Conservation (phyloP, 2,888 invertebrate species). For the Caenorhabditis sp. region DNA sequence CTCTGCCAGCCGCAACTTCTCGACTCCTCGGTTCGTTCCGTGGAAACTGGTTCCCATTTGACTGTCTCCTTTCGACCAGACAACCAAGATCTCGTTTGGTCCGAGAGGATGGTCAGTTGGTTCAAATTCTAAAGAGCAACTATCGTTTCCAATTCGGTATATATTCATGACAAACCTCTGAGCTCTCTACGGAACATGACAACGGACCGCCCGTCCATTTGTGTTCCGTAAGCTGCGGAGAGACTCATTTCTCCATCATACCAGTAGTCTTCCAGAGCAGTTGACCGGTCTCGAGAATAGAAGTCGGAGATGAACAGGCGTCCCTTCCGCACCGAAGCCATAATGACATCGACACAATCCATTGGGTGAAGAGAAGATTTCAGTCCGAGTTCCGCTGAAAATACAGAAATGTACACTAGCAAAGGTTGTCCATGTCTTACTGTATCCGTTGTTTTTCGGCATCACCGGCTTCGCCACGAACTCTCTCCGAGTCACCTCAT, state of each 20-base stretch:
- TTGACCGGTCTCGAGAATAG: slow-evolving; percentile 81
- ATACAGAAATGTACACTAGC: neutral
- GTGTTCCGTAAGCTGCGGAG: slow-evolving; percentile 76
- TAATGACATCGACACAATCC: slow-evolving; percentile 81
- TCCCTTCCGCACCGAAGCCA: slow-evolving; percentile 74
- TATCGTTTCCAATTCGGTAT: no score
- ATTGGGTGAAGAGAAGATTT: slow-evolving; percentile 79
- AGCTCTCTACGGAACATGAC: slow-evolving; percentile 79
- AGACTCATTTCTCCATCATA: slow-evolving; percentile 81
- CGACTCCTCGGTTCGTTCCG: slow-evolving; percentile 50
- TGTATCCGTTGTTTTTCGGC: slow-evolving; percentile 75
- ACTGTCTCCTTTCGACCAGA: slow-evolving; percentile 79
- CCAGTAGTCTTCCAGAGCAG: slow-evolving; percentile 78
- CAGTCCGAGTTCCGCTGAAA: slow-evolving; percentile 75
- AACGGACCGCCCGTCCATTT: slow-evolving; percentile 77
- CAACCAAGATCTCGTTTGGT: slow-evolving; percentile 74
- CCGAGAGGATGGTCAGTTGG: slow-evolving; percentile 82
- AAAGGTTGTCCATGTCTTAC: slow-evolving; percentile 54
- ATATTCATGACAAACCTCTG: slow-evolving; percentile 71
- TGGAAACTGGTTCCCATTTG: slow-evolving; percentile 54
- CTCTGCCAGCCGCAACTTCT: slow-evolving; percentile 43
- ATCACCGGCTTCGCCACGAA: slow-evolving; percentile 68
- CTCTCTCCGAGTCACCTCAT: slow-evolving; percentile 57
- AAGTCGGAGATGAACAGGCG: slow-evolving; percentile 76
- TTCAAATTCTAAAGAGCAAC: slow-evolving; percentile 80